Evolutionary conservation across 37 sponge, comb jelly and placozoan species (phyloP), one percentile per base, ranked within the genome.

Genomic region (Halichondria panicea): DNA sequence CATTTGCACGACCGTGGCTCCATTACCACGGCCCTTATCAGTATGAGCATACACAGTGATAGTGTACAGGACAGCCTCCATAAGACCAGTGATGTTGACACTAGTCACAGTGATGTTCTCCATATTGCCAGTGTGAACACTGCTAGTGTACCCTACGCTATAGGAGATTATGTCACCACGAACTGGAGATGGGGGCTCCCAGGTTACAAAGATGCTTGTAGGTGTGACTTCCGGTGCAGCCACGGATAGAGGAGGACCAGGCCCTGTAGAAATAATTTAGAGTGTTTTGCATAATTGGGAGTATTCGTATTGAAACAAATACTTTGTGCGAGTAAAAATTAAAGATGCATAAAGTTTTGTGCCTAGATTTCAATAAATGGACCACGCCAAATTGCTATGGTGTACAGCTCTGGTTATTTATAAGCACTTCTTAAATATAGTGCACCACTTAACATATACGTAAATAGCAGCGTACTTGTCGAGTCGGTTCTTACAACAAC

Each of bases 151-250:
- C 30, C 43, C 36, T 4, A 81, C 63, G 18, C 19, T n/a, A 63
- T 81, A 81, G 31, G 24, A 13, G 13, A 28, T 15, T 42, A 81
- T 62, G 37, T 72, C 28, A 11, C 83, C 83, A 74, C 74, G 73
- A 27, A 55, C 54, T 18, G 18, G 36, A 28, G 31, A 33, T 52
- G 83, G 83, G 25, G 66, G 55, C n/a, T 46, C 30, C 83, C 83
- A 82, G n/a, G 41, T 52, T 30, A 82, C 42, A 27, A 22, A 33
- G 52, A 72, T 62, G 30, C 56, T 31, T 31, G 83, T 82, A 34
- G 56, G 52, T 39, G 41, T 72, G 28, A 44, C 19, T 11, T 63
- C 30, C 41, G 32, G 36, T 5, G 66, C 66, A 12, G 44, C 66
- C 43, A 74, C 42, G 41, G 66, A 52, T 40, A 33, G 44, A 21